Evolutionary conservation across 2,797 vertebrate genomes (phyloP), one percentile per base, ranked within the genome.

Genomic region (Sebastes matsubarae): DNA sequence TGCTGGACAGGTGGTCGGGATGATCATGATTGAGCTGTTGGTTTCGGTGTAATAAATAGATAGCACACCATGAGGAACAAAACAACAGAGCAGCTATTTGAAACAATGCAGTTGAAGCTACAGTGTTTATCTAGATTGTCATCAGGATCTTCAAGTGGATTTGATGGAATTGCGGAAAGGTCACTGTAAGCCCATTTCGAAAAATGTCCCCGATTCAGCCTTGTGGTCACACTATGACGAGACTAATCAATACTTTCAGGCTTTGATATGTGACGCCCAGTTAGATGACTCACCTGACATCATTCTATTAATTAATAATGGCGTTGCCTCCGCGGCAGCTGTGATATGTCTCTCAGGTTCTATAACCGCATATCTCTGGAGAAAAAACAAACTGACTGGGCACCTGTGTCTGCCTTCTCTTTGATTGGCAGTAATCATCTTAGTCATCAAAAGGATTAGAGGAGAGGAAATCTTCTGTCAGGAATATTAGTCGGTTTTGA

Each of bases 401-500:
- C 50, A 82, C 36, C 34, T 72, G 32, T 52, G 22, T 13, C 50
- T 64, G 66, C 55, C 58, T 50, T n/a, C n/a, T n/a, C 9, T 68
- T 72, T 85, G 78, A 87, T 68, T 87, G 24, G 20, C 83, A 81
- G 34, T 77, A 70, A 83, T 83, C 77, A 70, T 78, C 82, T 77
- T 61, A 72, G 32, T 79, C 78, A 90, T 87, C 64, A 86, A 66
- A 60, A 63, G 32, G 54, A 83, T 88, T 79, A 68, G 22, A 32
- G 25, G 16, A 59, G 42, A 79, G 55, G 75, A 79, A 79, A 76
- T 60, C 20, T 71, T 73, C 64, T 58, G 18, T 77, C 59, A 61
- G 70, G 57, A 76, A 75, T 73, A 57, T 75, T 30, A 34, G 36
- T 61, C 61, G 29, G 30, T 52, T 71, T 50, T 50, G 69, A 71